phyloP scores from a whole-genome alignment of 2,888 invertebrate species.

The Morpho achilles region DNA sequence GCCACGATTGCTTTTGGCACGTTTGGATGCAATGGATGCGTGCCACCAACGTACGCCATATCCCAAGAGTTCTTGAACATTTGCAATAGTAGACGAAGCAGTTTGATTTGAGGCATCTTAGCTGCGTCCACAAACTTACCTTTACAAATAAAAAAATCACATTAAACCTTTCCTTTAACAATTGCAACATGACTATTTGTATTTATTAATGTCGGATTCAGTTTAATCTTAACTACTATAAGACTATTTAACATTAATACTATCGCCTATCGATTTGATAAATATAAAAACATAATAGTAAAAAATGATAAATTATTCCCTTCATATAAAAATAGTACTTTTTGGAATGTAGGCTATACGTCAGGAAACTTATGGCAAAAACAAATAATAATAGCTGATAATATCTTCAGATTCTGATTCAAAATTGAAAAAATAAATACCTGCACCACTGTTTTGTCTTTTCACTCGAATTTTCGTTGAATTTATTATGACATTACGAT shows the following conservation, averaged over 20 bases:
- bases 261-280: too few relatives aligned
- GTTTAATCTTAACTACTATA: too few relatives aligned
- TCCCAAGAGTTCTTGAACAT: slow-evolving; percentile 39
- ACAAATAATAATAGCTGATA: too few relatives aligned
- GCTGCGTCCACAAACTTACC: slow-evolving; percentile 46
- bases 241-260: too few relatives aligned
- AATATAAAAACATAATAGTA: too few relatives aligned
- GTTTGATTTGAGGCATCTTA: slow-evolving; percentile 37
- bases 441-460: slow-evolving; percentile 26
- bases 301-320: too few relatives aligned
- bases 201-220: too few relatives aligned
- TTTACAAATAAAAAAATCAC: slow-evolving; percentile 22
- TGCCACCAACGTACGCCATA: slow-evolving; percentile 34
- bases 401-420: not conserved
- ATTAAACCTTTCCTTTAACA: not conserved
- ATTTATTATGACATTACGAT: slow-evolving; percentile 1
- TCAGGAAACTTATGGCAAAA: too few relatives aligned
- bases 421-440: slow-evolving; percentile 11
- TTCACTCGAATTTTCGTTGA: slow-evolving; percentile 23
- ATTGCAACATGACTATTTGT: too few relatives aligned
- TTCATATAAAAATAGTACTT: too few relatives aligned
- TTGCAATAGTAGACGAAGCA: slow-evolving; percentile 37
- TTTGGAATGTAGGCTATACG: too few relatives aligned
- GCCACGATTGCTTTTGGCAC: slow-evolving; percentile 36
- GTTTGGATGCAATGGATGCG: slow-evolving; percentile 38